Evolutionary conservation across 2,888 invertebrate species (phyloP).

Genomic region (Baronia brevicornis): DNA sequence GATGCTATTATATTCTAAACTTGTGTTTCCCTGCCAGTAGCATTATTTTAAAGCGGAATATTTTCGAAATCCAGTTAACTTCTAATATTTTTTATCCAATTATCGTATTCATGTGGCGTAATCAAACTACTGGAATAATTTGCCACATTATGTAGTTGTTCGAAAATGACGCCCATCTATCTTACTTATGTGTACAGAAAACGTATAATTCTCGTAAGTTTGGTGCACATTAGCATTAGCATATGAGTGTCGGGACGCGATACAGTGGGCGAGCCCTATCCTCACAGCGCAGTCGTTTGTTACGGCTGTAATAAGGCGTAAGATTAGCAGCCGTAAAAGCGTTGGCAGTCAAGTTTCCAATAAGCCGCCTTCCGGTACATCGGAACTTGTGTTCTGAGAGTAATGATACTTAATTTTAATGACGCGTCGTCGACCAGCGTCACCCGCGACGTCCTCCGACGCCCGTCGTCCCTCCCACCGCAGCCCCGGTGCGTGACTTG

Average conservation of each 20-base stretch:
- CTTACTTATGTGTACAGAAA: conserved; percentile 4
- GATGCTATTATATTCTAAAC: conserved; percentile 29
- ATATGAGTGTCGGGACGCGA: conserved; percentile 16
- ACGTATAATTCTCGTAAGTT: conserved; percentile 14
- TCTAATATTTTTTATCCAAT: conserved; percentile 4
- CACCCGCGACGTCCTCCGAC: conserved; percentile 34
- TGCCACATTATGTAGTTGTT: too few relatives aligned
- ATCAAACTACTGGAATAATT: conserved; percentile 22
- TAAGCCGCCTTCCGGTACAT: conserved; percentile 58
- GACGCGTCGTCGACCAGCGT: conserved; percentile 60
- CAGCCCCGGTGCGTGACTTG: conserved; percentile 46
- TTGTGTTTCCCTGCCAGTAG: too few relatives aligned
- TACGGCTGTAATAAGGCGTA: conserved; percentile 59
- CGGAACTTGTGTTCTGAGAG: conserved; percentile 65
- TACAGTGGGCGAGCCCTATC: conserved; percentile 25
- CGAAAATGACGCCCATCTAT: too few relatives aligned
- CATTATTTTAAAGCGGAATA: too few relatives aligned
- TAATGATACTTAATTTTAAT: conserved; percentile 75
- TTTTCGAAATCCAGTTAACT: too few relatives aligned
- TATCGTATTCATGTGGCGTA: too few relatives aligned
- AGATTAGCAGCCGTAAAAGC: conserved; percentile 57
- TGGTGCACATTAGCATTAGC: conserved; percentile 16
- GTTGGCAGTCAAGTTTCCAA: conserved; percentile 60
- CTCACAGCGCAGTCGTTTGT: conserved; percentile 51
- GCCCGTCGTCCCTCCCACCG: conserved; percentile 28